Conservation (phyloP, 2,888 invertebrate genomes). For the Xestobium rufovillosum region DNA sequence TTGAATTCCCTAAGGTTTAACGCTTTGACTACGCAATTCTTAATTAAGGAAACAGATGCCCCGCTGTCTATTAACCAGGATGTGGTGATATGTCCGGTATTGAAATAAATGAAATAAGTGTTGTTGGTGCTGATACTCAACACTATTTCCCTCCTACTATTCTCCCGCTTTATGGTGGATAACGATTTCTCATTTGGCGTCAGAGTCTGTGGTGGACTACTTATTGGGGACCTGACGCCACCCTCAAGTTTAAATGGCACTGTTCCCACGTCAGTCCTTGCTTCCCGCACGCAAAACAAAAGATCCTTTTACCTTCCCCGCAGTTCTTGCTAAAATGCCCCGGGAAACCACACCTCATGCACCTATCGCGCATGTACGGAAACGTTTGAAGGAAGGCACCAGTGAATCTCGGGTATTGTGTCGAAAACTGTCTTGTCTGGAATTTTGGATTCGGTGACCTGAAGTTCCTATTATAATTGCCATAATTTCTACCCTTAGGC, state of each 20-base stretch:
- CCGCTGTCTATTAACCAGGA: not conserved
- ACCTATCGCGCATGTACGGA: not conserved
- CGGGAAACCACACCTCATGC: not conserved
- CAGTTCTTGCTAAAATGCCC: not conserved
- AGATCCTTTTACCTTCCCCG: not conserved
- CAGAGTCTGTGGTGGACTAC: not conserved
- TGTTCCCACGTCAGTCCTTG: not conserved
- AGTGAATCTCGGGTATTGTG: no score
- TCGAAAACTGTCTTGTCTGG: no score
- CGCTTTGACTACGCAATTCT: not conserved
- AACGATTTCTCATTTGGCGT: not conserved
- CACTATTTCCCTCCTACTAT: not conserved
- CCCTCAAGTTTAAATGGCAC: not conserved
- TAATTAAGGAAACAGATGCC: not conserved
- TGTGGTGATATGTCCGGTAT: not conserved
- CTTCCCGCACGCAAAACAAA: not conserved
- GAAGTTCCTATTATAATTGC: not conserved
- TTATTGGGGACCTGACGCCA: not conserved
- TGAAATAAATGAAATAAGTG: not conserved
- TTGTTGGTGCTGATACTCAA: not conserved
- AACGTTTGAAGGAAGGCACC: not conserved
- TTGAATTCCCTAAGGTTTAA: not conserved
- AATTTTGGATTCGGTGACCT: no score
- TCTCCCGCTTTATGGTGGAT: not conserved
- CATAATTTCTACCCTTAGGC: not conserved